These are phyloP conservation scores for Poecilia latipinna DNA, from an alignment of 2,113 vertebrate genomes.

Conservation along the genomic window DNA sequence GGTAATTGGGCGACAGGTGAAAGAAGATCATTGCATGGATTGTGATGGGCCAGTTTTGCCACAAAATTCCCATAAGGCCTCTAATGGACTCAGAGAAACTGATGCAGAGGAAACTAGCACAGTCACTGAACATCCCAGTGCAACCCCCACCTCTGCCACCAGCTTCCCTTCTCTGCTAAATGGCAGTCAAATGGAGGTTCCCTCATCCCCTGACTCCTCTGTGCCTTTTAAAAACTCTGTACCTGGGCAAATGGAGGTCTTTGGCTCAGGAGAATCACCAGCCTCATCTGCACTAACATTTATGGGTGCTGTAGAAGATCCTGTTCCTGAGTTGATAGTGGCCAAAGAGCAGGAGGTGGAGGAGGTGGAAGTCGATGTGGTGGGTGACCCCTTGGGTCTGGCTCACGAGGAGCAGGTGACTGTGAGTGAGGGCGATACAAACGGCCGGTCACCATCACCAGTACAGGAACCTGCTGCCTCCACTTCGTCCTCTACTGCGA, in stretches of 20 bases:
- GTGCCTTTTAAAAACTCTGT: slow-evolving; percentile 96
- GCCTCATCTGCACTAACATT: slow-evolving; percentile 33
- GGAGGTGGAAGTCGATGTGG: slow-evolving; percentile 92
- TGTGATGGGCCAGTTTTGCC: slow-evolving; percentile 76
- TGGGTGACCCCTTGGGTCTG: slow-evolving; percentile 85
- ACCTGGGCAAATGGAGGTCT: slow-evolving; percentile 79
- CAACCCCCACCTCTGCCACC: slow-evolving; percentile 80
- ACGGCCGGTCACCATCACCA: slow-evolving; percentile 64
- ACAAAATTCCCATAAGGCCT: slow-evolving; percentile 83
- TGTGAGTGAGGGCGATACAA: slow-evolving; percentile 77
- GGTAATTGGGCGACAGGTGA: slow-evolving; percentile 81
- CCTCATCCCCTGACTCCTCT: slow-evolving; percentile 85
- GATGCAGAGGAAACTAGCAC: slow-evolving; percentile 79
- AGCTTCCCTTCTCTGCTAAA: slow-evolving; percentile 83
- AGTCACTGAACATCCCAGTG: slow-evolving; percentile 81
- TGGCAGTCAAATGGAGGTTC: slow-evolving; percentile 84
- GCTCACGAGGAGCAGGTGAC: slow-evolving; percentile 86
- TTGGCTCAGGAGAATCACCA: slow-evolving; percentile 65
- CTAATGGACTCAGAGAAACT: slow-evolving; percentile 90
- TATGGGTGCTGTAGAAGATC: slow-evolving; percentile 68
- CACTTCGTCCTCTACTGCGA: slow-evolving; percentile 33
- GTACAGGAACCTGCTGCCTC: slow-evolving; percentile 58
- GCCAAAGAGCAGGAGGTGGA: slow-evolving; percentile 88
- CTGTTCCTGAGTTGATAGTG: slow-evolving; percentile 81
- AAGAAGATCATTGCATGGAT: slow-evolving; percentile 77